These are phyloP conservation scores for Athrips mouffetella DNA, from an alignment of 2,888 invertebrate genomes.

Conservation along the genomic window DNA sequence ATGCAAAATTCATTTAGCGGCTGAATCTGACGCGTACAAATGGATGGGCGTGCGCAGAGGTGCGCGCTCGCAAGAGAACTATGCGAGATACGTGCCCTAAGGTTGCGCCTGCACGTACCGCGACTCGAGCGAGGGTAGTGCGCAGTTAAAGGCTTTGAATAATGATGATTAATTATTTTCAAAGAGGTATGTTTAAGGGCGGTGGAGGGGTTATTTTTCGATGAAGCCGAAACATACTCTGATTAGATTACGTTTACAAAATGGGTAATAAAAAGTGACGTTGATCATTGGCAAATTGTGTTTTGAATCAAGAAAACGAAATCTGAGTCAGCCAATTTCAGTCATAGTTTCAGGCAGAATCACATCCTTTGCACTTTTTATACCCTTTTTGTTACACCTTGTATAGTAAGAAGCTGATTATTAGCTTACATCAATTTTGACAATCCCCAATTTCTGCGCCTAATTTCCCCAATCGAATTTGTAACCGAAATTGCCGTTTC, in stretches of 20 bases:
- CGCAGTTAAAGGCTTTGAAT: conserved; percentile 3
- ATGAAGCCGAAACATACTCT: too few species aligned
- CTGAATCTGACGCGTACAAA: conserved; percentile 27
- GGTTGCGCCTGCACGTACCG: conserved; percentile 12
- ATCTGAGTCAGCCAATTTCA: too few species aligned
- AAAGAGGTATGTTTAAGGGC: not conserved
- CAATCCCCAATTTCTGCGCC: not conserved
- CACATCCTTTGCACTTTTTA: too few species aligned
- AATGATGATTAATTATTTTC: conserved; percentile 12
- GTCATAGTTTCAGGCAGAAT: too few species aligned
- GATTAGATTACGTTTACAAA: too few species aligned
- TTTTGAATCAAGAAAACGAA: too few species aligned
- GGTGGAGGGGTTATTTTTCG: not conserved
- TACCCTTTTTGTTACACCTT: too few species aligned
- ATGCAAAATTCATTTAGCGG: conserved; percentile 32
- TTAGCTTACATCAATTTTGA: not conserved
- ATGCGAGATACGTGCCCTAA: conserved; percentile 28
- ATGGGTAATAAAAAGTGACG: too few species aligned
- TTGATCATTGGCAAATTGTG: too few species aligned
- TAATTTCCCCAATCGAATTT: conserved; percentile 4
- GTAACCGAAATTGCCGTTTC: conserved; percentile 4
- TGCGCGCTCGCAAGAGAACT: conserved; percentile 24
- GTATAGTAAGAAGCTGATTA: too few species aligned
- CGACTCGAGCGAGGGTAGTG: not conserved
- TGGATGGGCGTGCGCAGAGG: conserved; percentile 28